A percentile compares a stretch with the other conserved stretches of the same genome.
phyloP scores from a whole-genome alignment of 1,140 invertebrate species.

The Whitmania pigra region DNA sequence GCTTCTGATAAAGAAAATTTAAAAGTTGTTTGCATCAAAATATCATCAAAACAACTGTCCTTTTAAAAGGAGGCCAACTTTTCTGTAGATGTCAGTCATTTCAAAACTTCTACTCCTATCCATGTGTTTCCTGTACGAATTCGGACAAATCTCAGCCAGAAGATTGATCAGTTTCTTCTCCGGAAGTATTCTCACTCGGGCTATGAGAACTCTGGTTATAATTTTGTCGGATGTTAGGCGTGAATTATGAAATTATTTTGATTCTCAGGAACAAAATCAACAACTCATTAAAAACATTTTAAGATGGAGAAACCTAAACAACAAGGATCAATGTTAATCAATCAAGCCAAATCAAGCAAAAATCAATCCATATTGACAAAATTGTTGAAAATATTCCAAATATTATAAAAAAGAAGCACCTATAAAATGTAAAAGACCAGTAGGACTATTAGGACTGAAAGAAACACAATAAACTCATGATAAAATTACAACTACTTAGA shows the following conservation, averaged over 20 bases:
- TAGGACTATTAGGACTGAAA: background rate
- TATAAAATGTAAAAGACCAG: background rate
- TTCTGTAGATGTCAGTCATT: too few species aligned
- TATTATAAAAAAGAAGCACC: background rate
- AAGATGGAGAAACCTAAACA: too few species aligned
- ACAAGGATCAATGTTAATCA: too few species aligned
- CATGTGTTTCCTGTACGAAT: background rate
- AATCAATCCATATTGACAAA: background rate
- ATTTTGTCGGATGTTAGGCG: too few species aligned
- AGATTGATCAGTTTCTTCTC: background rate
- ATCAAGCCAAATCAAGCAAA: too few species aligned
- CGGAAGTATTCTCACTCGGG: conserved; percentile 2
- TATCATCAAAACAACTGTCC: background rate
- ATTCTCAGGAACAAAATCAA: too few species aligned
- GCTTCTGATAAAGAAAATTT: conserved; percentile 29
- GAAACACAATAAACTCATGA: background rate
- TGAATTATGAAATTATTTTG: too few species aligned
- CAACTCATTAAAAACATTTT: too few species aligned
- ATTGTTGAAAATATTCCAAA: background rate
- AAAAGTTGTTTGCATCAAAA: background rate
- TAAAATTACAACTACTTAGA: background rate
- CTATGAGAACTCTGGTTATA: background rate
- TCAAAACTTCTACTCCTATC: too few species aligned
- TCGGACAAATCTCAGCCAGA: background rate
- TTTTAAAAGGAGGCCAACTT: background rate